These are phyloP conservation scores for Rhagonycha lutea DNA, from an alignment of 2,888 invertebrate species.

Conservation along the genomic window DNA sequence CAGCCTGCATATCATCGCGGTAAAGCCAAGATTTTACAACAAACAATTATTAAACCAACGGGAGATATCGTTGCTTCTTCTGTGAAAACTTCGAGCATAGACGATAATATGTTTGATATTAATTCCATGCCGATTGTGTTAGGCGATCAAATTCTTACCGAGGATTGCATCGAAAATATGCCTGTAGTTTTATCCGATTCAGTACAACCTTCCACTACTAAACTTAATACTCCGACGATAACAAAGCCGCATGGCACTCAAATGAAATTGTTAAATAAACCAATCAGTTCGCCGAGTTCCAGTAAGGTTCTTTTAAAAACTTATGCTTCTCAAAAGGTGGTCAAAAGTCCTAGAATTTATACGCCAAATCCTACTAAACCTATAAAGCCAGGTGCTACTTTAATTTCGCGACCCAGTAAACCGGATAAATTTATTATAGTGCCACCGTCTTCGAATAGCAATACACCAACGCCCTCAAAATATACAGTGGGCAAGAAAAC, in stretches of 20 bases:
- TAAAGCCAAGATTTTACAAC: slow-evolving; percentile 52
- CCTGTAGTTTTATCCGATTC: slow-evolving; percentile 61
- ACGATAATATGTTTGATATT: slow-evolving; percentile 67
- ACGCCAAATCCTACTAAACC: slow-evolving; percentile 37
- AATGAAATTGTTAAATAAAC: slow-evolving; percentile 37
- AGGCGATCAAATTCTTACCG: slow-evolving; percentile 70
- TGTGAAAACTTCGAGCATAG: slow-evolving; percentile 38
- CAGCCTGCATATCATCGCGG: slow-evolving; percentile 31
- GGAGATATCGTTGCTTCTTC: slow-evolving; percentile 49
- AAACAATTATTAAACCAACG: slow-evolving; percentile 54
- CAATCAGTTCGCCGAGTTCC: slow-evolving; percentile 16
- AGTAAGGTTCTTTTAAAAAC: slow-evolving; percentile 26
- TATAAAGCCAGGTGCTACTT: slow-evolving; percentile 38
- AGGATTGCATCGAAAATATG: slow-evolving; percentile 71
- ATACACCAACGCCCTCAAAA: slow-evolving; percentile 36
- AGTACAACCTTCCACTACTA: background rate
- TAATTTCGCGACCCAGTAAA: slow-evolving; percentile 41
- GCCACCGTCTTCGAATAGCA: slow-evolving; percentile 29
- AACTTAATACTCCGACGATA: slow-evolving; percentile 29
- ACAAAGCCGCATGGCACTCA: slow-evolving; percentile 36
- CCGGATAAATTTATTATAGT: slow-evolving; percentile 43
- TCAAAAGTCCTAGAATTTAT: slow-evolving; percentile 33
- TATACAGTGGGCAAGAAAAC: slow-evolving; percentile 51
- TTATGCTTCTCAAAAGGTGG: slow-evolving; percentile 29
- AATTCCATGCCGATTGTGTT: slow-evolving; percentile 78